phyloP scores from a whole-genome alignment of 2,797 vertebrate species.

The Rhinatrema bivittatum region DNA sequence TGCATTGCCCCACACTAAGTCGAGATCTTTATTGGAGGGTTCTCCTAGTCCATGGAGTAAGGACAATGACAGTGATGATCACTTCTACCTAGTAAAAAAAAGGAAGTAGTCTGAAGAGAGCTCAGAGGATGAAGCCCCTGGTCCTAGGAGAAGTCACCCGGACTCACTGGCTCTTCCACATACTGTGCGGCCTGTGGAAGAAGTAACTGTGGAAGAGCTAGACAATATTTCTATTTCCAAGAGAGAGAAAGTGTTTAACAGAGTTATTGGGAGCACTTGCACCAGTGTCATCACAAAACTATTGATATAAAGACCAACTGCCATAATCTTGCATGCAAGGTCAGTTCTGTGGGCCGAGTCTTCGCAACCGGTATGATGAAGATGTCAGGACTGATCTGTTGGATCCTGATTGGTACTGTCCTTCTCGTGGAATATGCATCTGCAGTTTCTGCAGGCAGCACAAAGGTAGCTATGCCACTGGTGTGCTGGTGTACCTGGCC shows the following conservation, averaged over 20 bases:
- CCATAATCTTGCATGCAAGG: conserved; percentile 87
- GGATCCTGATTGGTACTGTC: conserved; percentile 85
- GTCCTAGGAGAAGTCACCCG: conserved; percentile 59
- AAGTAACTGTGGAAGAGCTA: conserved; percentile 76
- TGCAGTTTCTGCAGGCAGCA: conserved; percentile 95
- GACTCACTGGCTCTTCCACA: conserved; percentile 73
- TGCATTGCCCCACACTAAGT: conserved; percentile 79
- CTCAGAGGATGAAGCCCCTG: conserved; percentile 47
- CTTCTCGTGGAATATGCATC: conserved; percentile 94
- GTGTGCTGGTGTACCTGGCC: conserved; percentile 90
- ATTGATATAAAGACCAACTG: conserved; percentile 91
- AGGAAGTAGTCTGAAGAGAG: conserved; percentile 55
- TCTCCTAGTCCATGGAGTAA: conserved; percentile 57
- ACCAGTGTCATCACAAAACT: conserved; percentile 96
- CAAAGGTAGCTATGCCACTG: conserved; percentile 89
- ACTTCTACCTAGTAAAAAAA: conserved; percentile 73
- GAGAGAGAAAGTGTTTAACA: conserved; percentile 85
- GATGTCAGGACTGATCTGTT: conserved; percentile 80
- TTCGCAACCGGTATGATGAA: conserved; percentile 93
- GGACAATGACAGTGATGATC: conserved; percentile 69
- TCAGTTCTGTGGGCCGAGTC: conserved; percentile 94
- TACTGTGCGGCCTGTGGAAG: conserved; percentile 78
- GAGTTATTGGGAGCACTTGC: conserved; percentile 82
- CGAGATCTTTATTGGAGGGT: conserved; percentile 72
- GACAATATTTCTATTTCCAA: conserved; percentile 72